Percentiles rank a stretch among this genome's conserved stretches.
Conservation (phyloP, 2,888 invertebrate species). For the Conomelus anceps region DNA sequence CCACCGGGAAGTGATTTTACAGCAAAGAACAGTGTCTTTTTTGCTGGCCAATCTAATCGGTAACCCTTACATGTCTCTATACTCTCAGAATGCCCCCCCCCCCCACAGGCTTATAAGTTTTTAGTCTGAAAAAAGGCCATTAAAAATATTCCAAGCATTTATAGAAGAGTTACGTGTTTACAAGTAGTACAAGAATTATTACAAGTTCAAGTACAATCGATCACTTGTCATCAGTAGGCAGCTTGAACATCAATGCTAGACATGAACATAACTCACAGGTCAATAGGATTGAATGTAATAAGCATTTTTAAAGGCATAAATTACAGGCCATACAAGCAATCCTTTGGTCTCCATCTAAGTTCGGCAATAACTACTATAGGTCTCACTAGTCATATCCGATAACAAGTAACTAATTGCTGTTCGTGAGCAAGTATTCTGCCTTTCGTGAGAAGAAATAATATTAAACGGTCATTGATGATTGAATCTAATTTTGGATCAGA, state of each 20-base stretch:
- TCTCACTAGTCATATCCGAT: neutral
- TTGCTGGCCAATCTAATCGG: too few relatives aligned
- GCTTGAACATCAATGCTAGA: neutral
- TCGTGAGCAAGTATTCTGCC: neutral
- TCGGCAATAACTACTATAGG: neutral
- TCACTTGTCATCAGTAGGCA: neutral
- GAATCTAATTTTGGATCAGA: neutral
- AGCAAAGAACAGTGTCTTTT: too few relatives aligned
- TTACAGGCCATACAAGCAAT: neutral
- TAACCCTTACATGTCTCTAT: too few relatives aligned
- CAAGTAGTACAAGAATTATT: too few relatives aligned
- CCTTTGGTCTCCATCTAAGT: neutral
- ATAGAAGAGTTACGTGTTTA: neutral
- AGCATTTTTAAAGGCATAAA: neutral
- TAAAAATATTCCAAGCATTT: neutral
- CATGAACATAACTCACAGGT: neutral
- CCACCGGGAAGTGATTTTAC: too few relatives aligned
- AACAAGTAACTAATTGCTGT: neutral
- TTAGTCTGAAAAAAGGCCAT: too few relatives aligned
- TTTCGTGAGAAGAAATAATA: neutral
- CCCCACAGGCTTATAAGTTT: too few relatives aligned
- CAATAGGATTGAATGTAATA: neutral
- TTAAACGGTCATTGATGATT: neutral
- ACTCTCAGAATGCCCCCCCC: too few relatives aligned
- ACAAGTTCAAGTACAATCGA: neutral